Evolutionary conservation across 2,797 vertebrate species (phyloP).

Genomic region (Morelia viridis): DNA sequence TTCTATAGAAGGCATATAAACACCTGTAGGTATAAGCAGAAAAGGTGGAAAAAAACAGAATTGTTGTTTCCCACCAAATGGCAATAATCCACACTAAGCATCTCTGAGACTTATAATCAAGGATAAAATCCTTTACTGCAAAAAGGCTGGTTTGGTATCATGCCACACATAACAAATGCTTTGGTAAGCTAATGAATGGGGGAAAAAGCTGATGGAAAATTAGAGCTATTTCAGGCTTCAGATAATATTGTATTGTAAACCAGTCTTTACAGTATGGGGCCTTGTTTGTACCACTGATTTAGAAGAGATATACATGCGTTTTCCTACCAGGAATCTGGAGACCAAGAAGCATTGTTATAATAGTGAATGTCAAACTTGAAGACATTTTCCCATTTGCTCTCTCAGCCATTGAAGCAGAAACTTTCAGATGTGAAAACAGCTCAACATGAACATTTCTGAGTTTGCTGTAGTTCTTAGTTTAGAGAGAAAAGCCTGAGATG

Average conservation of each 20-base stretch:
- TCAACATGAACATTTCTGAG: background rate
- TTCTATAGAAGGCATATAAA: background rate
- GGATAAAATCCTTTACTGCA: background rate
- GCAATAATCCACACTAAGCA: too few species aligned
- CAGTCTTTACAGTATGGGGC: background rate
- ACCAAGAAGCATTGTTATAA: background rate
- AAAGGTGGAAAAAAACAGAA: too few species aligned
- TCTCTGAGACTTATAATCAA: background rate
- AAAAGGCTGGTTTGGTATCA: background rate
- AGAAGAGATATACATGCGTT: background rate
- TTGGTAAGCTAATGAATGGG: background rate
- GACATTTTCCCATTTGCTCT: slow-evolving; percentile 7
- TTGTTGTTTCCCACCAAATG: too few species aligned
- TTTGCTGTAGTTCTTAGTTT: background rate
- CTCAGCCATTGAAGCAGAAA: background rate
- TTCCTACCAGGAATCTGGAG: background rate
- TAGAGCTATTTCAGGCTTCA: background rate
- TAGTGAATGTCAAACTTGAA: background rate
- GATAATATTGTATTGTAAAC: background rate
- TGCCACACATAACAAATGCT: background rate
- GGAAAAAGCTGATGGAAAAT: background rate
- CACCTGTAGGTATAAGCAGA: background rate
- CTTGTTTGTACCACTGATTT: background rate
- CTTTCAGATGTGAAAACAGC: slow-evolving; percentile 10
- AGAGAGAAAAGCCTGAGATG: background rate